Percentiles rank a stretch among this genome's conserved stretches.
Evolutionary conservation across 2,797 vertebrate genomes (phyloP).

Genomic region (Rhadinocentrus ornatus): DNA sequence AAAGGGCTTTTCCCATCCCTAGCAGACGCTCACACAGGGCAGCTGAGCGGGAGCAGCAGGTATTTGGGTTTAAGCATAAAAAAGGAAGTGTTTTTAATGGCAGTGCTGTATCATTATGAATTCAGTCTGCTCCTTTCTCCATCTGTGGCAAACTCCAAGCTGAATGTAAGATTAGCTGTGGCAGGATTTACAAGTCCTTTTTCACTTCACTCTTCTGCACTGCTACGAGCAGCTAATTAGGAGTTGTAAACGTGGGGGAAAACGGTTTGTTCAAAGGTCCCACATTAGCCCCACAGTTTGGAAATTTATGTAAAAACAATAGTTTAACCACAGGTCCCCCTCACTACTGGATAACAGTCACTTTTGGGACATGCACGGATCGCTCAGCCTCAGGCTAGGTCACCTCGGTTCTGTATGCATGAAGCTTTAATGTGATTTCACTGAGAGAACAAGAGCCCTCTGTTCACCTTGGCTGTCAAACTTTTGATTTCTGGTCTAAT

Average conservation of each 20-base stretch:
- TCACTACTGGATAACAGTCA: conserved; percentile 53
- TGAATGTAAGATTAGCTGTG: conserved; percentile 31
- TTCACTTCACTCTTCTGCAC: conserved; percentile 32
- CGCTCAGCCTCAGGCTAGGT: conserved; percentile 61
- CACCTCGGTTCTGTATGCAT: conserved; percentile 53
- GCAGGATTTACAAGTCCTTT: conserved; percentile 14
- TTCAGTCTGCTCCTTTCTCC: conserved; percentile 14
- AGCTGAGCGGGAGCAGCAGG: conserved; percentile 39
- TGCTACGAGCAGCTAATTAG: background rate
- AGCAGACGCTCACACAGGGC: conserved; percentile 37
- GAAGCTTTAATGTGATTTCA: conserved; percentile 64
- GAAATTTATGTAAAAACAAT: conserved; percentile 47
- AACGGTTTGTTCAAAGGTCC: conserved; percentile 34
- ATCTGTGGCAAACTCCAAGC: conserved; percentile 22
- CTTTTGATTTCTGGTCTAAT: conserved; percentile 29
- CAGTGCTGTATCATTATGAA: conserved; percentile 36
- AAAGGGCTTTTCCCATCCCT: conserved; percentile 21
- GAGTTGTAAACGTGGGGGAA: conserved; percentile 29
- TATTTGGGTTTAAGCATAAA: conserved; percentile 41
- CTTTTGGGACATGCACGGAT: conserved; percentile 53
- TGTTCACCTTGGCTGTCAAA: conserved; percentile 68
- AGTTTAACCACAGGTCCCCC: conserved; percentile 32
- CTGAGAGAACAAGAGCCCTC: conserved; percentile 41
- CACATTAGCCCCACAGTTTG: conserved; percentile 27
- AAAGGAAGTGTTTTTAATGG: conserved; percentile 39